These are phyloP conservation scores for Rambutsinella grinnellia DNA, from an alignment of 2,888 invertebrate genomes.

Conservation along the genomic window DNA sequence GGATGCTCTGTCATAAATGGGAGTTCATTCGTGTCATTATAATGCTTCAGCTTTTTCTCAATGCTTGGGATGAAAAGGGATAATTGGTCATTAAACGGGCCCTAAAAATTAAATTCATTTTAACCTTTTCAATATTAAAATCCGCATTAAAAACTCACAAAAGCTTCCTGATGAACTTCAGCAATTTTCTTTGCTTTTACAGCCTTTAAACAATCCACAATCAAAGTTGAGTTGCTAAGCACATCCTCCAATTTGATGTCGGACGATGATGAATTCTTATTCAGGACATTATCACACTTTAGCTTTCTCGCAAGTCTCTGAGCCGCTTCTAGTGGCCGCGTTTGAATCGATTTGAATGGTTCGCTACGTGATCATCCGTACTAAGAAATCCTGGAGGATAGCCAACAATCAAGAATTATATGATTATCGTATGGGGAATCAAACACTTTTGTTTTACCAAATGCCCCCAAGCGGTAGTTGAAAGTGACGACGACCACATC, in stretches of 20 bases:
- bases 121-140: too few species aligned
- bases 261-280: slow-evolving; percentile 39
- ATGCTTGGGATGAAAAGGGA: slow-evolving; percentile 53
- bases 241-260: slow-evolving; percentile 17
- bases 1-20: slow-evolving; percentile 60
- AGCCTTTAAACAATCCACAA: slow-evolving; percentile 54
- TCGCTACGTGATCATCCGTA: slow-evolving; percentile 42
- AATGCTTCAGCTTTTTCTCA: slow-evolving; percentile 39
- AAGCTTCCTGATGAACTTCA: slow-evolving; percentile 56
- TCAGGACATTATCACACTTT: slow-evolving; percentile 49
- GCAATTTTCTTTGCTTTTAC: slow-evolving; percentile 60
- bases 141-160: slow-evolving; percentile 28
- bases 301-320: slow-evolving; percentile 48
- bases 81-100: slow-evolving; percentile 38
- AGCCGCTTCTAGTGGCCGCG: slow-evolving; percentile 54
- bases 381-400: slow-evolving; percentile 47
- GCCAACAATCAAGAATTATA: too few species aligned
- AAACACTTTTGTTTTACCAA: slow-evolving; percentile 29
- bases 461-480: slow-evolving; percentile 51
- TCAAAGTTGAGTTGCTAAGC: slow-evolving; percentile 23
- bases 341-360: slow-evolving; percentile 51
- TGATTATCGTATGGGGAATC: too few species aligned
- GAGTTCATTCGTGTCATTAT: slow-evolving; percentile 31
- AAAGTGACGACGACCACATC: slow-evolving; percentile 53
- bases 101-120: slow-evolving; percentile 33